phyloP scores from a whole-genome alignment of 1,140 invertebrate species.

The Drosophila ambigua region DNA sequence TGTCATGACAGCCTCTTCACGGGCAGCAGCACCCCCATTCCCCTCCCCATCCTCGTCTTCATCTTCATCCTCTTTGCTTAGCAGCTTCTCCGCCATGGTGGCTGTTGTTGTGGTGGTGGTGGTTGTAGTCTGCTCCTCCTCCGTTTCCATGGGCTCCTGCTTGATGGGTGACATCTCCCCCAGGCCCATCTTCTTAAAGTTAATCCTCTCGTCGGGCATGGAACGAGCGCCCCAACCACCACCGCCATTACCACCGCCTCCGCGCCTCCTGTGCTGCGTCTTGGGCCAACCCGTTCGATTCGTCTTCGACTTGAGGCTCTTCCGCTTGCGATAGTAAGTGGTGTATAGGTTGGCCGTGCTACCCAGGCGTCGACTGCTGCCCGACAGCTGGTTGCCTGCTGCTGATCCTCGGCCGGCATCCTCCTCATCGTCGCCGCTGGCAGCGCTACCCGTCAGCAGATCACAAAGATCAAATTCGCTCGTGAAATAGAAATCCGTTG shows the following conservation, averaged over 20 bases:
- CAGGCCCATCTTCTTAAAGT: constrained; percentile 50
- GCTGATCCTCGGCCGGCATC: neutral
- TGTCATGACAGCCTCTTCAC: constrained; percentile 62
- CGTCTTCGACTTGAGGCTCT: constrained; percentile 70
- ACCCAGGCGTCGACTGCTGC: constrained; percentile 39
- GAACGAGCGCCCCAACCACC: constrained; percentile 12
- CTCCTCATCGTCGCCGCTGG: constrained; percentile 63
- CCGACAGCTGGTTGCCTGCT: neutral
- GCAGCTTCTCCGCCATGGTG: constrained; percentile 27
- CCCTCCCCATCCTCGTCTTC: constrained; percentile 8
- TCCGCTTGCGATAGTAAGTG: constrained; percentile 71
- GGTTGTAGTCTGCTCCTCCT: constrained; percentile 58
- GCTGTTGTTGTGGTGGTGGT: constrained; percentile 47
- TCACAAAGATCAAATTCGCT: constrained; percentile 79
- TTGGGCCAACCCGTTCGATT: constrained; percentile 88
- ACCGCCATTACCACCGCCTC: too few relatives aligned
- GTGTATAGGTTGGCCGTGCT: constrained; percentile 50
- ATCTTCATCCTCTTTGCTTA: constrained; percentile 40
- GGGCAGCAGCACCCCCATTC: constrained; percentile 6
- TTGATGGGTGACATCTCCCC: constrained; percentile 30
- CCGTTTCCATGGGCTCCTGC: constrained; percentile 50
- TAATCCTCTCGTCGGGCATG: constrained; percentile 47
- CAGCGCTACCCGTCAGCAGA: constrained; percentile 48
- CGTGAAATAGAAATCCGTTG: constrained; percentile 73
- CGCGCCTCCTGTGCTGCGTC: constrained; percentile 35